phyloP scores from a whole-genome alignment of 2,797 vertebrate species.

The Echeneis naucrates region DNA sequence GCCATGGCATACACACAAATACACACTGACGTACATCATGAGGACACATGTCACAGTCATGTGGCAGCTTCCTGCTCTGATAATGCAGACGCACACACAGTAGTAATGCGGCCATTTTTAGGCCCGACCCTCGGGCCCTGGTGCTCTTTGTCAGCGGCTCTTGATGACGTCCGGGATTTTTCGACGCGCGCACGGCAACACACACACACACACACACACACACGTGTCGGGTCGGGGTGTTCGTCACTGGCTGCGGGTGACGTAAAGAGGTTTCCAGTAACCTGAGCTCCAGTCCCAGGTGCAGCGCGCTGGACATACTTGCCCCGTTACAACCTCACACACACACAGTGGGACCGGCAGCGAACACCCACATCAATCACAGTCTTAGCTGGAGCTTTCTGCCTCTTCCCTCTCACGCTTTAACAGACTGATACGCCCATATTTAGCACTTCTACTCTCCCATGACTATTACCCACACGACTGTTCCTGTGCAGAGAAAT shows the following conservation, averaged over 20 bases:
- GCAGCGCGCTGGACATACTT: slow-evolving; percentile 65
- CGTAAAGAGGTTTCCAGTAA: slow-evolving; percentile 71
- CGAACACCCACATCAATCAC: slow-evolving; percentile 33
- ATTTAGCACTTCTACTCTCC: slow-evolving; percentile 58
- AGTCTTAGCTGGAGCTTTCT: not conserved
- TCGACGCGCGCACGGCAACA: slow-evolving; percentile 1
- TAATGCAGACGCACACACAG: not conserved
- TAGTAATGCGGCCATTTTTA: slow-evolving; percentile 33
- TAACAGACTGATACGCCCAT: slow-evolving; percentile 3
- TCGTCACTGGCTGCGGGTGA: slow-evolving; percentile 57
- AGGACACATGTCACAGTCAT: slow-evolving; percentile 13
- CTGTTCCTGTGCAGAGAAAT: slow-evolving; percentile 15
- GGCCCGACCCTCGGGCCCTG: not conserved
- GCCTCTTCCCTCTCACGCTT: slow-evolving; percentile 18
- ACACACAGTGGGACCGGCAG: too few species aligned
- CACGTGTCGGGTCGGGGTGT: slow-evolving; percentile 28
- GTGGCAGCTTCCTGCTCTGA: slow-evolving; percentile 7
- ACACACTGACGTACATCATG: slow-evolving; percentile 13
- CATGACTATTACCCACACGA: slow-evolving; percentile 3
- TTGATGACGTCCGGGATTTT: slow-evolving; percentile 32
- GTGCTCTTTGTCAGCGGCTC: slow-evolving; percentile 37
- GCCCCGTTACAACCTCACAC: slow-evolving; percentile 45
- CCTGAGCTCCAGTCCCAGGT: slow-evolving; percentile 66
- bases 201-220: slow-evolving; percentile 8
- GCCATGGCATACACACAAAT: slow-evolving; percentile 2